A percentile compares a stretch with the other conserved stretches of the same genome.
Evolutionary conservation across 1,140 invertebrate species (phyloP).

Genomic region (Nasonia longicornis): DNA sequence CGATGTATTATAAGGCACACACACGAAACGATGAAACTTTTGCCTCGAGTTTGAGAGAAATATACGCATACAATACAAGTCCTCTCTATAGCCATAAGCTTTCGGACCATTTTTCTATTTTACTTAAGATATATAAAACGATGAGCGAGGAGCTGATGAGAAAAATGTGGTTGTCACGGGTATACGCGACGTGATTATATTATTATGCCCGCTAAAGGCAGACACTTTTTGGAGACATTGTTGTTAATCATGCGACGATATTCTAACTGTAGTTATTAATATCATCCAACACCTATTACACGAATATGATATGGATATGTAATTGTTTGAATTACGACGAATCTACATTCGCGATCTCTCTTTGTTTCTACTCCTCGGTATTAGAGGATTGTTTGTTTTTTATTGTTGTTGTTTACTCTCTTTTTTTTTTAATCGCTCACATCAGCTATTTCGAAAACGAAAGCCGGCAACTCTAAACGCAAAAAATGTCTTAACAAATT

Average conservation of each 20-base stretch:
- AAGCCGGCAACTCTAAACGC: neutral
- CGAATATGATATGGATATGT: neutral
- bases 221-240: conserved; percentile 24
- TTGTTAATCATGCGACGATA: conserved; percentile 40
- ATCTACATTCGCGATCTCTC: conserved; percentile 24
- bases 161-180: neutral
- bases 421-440: neutral
- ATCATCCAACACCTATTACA: conserved; percentile 2
- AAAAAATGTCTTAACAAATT: conserved; percentile 13
- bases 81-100: conserved; percentile 40
- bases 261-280: conserved; percentile 36
- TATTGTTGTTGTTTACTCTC: neutral
- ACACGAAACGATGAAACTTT: neutral
- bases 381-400: neutral
- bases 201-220: neutral
- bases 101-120: conserved; percentile 58
- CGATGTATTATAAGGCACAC: neutral
- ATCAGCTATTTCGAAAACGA: neutral
- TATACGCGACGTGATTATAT: conserved; percentile 24
- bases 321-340: neutral
- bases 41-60: neutral
- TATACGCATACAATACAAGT: neutral
- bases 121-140: conserved; percentile 33
- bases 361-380: neutral
- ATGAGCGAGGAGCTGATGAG: neutral